These are phyloP conservation scores for Pardalotus punctatus DNA, from an alignment of 2,113 vertebrate species.

Conservation along the genomic window DNA sequence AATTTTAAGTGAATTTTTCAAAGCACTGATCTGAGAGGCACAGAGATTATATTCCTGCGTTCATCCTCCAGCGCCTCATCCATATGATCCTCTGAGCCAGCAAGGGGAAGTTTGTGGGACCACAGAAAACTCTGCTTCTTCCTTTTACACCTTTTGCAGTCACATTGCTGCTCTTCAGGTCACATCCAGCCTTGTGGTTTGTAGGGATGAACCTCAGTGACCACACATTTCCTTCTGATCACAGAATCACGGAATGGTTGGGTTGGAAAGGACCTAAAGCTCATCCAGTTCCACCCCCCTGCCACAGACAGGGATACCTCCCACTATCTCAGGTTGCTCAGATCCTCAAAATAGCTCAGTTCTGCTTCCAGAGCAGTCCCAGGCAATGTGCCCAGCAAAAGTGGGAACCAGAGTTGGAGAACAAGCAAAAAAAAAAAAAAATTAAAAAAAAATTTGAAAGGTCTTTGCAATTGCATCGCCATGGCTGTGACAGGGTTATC, in stretches of 20 bases:
- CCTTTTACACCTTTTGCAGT: neutral
- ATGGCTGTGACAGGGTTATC: neutral
- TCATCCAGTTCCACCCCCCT: neutral
- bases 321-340: neutral
- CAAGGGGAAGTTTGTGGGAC: neutral
- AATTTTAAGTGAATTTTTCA: conserved; percentile 7
- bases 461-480: neutral
- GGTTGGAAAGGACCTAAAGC: neutral
- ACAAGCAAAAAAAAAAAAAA: neutral
- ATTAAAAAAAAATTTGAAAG: neutral
- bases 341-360: neutral
- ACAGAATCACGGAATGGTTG: neutral
- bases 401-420: neutral
- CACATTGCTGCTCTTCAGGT: neutral
- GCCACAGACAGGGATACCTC: neutral
- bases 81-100: neutral
- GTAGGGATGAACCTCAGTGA: neutral
- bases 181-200: neutral
- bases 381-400: neutral
- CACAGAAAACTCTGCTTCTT: neutral
- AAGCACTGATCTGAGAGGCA: neutral
- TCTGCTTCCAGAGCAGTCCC: neutral
- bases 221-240: neutral
- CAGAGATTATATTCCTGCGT: neutral
- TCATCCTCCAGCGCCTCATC: neutral